Evolutionary conservation across 2,888 invertebrate genomes (phyloP).

Genomic region (Chromoteleia sp.): DNA sequence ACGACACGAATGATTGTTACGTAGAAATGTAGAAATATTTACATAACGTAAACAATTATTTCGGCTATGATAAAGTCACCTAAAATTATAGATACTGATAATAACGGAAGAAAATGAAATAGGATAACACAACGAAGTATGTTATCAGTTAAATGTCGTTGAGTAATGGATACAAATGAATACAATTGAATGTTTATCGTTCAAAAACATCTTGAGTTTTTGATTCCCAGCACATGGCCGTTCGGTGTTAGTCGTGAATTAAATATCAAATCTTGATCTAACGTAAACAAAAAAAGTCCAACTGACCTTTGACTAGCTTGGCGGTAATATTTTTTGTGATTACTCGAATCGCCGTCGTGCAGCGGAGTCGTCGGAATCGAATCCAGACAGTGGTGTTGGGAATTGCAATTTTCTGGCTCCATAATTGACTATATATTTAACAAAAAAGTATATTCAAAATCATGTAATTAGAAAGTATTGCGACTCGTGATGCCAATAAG

Average conservation of each 20-base stretch:
- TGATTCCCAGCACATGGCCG: not conserved
- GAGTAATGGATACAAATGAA: too few species aligned
- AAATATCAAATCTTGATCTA: slow-evolving; percentile 17
- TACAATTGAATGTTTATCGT: slow-evolving; percentile 6
- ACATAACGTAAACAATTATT: too few species aligned
- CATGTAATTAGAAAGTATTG: not conserved
- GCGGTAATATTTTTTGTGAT: slow-evolving; percentile 86
- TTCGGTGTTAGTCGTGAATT: not conserved
- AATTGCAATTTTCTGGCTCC: slow-evolving; percentile 60
- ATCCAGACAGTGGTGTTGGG: slow-evolving; percentile 46
- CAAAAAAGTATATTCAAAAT: not conserved
- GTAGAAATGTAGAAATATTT: too few species aligned
- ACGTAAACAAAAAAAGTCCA: not conserved
- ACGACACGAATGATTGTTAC: too few species aligned
- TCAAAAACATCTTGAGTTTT: slow-evolving; percentile 7
- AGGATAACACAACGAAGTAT: too few species aligned
- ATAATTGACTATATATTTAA: slow-evolving; percentile 51
- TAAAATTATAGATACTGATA: too few species aligned
- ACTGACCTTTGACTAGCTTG: slow-evolving; percentile 86
- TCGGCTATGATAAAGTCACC: too few species aligned
- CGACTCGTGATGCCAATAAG: not conserved
- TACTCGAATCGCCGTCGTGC: slow-evolving; percentile 76
- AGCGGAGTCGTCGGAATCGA: slow-evolving; percentile 48
- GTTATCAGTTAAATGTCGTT: not conserved
- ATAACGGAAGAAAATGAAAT: too few species aligned